Evolutionary conservation across 2,113 vertebrate genomes (phyloP).

Genomic region (Emydocephalus ijimae): DNA sequence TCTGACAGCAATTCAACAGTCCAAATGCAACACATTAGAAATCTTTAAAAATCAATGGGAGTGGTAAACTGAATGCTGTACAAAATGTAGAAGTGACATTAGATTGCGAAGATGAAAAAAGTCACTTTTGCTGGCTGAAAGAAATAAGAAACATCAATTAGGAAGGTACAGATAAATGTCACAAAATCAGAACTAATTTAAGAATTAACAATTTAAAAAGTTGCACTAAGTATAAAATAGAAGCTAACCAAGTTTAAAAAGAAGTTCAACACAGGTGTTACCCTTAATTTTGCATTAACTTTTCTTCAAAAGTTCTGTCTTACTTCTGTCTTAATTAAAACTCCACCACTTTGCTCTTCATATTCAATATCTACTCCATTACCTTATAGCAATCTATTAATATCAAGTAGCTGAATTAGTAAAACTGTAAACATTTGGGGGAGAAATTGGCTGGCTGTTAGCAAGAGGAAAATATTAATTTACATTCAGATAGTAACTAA

Average conservation of each 20-base stretch:
- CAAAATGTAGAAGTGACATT: background rate
- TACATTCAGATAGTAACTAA: background rate
- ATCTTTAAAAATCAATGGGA: background rate
- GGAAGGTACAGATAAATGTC: background rate
- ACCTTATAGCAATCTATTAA: background rate
- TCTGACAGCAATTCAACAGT: background rate
- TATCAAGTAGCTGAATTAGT: constrained; percentile 4
- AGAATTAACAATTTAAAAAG: background rate
- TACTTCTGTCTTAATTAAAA: background rate
- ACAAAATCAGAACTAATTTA: background rate
- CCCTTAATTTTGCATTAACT: background rate
- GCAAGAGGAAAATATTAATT: background rate
- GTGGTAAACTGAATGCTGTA: background rate
- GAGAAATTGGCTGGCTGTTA: background rate
- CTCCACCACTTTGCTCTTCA: background rate
- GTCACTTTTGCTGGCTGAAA: background rate
- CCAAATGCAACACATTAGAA: background rate
- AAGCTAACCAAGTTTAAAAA: background rate
- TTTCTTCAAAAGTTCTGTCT: background rate
- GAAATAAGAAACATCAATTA: background rate
- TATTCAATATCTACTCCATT: background rate
- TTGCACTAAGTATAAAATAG: background rate
- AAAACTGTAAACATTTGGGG: constrained; percentile 7
- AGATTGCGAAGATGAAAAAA: background rate
- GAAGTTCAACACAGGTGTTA: background rate